Conservation (phyloP, 2,888 invertebrate species). For the Dorcus parallelipipedus region DNA sequence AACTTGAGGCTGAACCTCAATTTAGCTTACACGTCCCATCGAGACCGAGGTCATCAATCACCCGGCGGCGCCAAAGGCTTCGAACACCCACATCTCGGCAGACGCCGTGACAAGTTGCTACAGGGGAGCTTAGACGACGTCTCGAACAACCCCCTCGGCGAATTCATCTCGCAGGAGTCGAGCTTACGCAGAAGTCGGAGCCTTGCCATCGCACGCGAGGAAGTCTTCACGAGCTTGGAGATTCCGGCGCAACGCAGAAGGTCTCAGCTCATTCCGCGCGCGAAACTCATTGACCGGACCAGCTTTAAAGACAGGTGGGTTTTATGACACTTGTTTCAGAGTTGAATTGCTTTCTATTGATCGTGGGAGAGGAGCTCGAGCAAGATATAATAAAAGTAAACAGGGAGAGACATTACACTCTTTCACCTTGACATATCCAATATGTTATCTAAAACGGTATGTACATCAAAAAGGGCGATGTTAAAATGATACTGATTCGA, state of each 20-base stretch:
- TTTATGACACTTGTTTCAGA: not conserved
- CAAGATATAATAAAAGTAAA: too few species aligned
- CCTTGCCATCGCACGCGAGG: constrained; percentile 74
- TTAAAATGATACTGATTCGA: too few species aligned
- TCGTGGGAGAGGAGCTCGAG: too few species aligned
- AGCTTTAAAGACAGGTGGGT: constrained; percentile 69
- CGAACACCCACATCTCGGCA: constrained; percentile 21
- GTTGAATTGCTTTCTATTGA: too few species aligned
- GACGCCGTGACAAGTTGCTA: constrained; percentile 24
- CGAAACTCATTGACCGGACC: constrained; percentile 73
- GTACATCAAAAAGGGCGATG: too few species aligned
- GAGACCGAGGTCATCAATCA: constrained; percentile 28
- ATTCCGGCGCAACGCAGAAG: constrained; percentile 63
- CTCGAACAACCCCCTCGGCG: constrained; percentile 39
- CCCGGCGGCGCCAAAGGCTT: constrained; percentile 6
- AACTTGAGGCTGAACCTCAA: constrained; percentile 37
- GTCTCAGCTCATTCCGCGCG: constrained; percentile 76
- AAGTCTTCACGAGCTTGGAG: constrained; percentile 69
- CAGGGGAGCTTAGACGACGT: constrained; percentile 45
- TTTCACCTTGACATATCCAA: too few species aligned
- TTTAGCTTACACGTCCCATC: constrained; percentile 20
- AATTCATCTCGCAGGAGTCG: constrained; percentile 23
- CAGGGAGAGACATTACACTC: too few species aligned
- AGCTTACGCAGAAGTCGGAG: constrained; percentile 65
- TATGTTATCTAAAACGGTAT: too few species aligned